A percentile compares a stretch with the other conserved stretches of the same genome.
These are phyloP conservation scores for Taphrorychus bicolor DNA, from an alignment of 2,888 invertebrate species.

Conservation along the genomic window DNA sequence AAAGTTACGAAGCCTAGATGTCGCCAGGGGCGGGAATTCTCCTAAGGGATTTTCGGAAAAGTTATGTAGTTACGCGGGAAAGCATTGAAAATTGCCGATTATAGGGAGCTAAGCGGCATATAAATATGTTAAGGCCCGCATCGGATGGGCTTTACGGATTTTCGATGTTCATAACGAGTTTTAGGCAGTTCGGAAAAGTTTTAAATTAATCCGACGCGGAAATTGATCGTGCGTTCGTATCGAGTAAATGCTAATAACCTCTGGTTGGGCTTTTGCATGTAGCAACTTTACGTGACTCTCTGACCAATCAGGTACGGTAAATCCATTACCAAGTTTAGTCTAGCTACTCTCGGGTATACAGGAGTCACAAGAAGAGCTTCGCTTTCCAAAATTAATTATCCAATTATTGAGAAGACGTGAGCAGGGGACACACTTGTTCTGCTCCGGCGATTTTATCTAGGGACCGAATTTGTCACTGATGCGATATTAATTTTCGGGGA, in stretches of 20 bases:
- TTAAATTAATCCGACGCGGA: slow-evolving; percentile 34
- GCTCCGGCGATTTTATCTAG: slow-evolving; percentile 54
- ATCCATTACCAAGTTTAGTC: slow-evolving; percentile 15
- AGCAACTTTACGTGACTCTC: neutral
- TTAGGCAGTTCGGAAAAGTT: slow-evolving; percentile 34
- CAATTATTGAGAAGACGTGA: slow-evolving; percentile 56
- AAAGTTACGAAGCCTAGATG: slow-evolving; percentile 56
- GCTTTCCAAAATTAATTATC: slow-evolving; percentile 59
- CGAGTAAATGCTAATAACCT: neutral
- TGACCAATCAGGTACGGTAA: slow-evolving; percentile 23
- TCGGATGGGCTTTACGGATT: slow-evolving; percentile 38
- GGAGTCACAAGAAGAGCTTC: slow-evolving; percentile 51
- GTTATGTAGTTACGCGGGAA: slow-evolving; percentile 54
- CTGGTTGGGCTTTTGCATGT: neutral
- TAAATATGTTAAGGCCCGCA: slow-evolving; percentile 51
- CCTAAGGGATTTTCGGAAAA: slow-evolving; percentile 50
- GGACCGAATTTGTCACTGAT: slow-evolving; percentile 54
- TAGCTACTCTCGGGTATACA: slow-evolving; percentile 18
- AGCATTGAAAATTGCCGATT: slow-evolving; percentile 58
- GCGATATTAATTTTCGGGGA: slow-evolving; percentile 52
- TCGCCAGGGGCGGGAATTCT: slow-evolving; percentile 50
- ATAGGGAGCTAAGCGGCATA: slow-evolving; percentile 55
- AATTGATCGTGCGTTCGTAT: neutral
- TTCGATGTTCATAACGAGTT: slow-evolving; percentile 39
- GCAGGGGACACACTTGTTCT: slow-evolving; percentile 42